Base-by-base conservation (phyloP, 2,797 vertebrate species). In the Pseudocheirus occidentalis region DNA sequence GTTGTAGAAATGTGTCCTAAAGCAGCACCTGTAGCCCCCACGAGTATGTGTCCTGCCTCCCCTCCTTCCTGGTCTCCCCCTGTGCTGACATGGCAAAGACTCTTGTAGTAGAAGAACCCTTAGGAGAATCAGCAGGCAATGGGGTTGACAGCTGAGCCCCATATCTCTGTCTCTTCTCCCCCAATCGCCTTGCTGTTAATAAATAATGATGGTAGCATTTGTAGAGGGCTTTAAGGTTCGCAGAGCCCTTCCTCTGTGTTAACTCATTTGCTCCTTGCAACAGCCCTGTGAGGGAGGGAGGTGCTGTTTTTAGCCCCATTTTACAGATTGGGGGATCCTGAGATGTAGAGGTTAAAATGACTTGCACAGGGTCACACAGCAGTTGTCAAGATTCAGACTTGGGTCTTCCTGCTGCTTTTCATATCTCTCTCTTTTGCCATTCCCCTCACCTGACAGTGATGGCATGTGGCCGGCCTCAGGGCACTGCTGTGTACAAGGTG, bases 401-500 rank as follows among this genome's bases (percentile, higher is more conserved):
- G 12, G 57, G 11, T 59, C 29, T 31, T 59, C 58, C 21, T 1
- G 93, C 21, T 16, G 90, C 58, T 13, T 0, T 2, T 95, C 50
- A 59, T 11, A 0, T n/a, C 58, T 94, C 92, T 92, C 55, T 92
- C 90, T 73, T 90, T 29, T 96, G 54, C 28, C 2, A 55, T 3
- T 46, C 52, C 21, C 40, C 28, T 13, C 31, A 40, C 29, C 54
- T 13, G 52, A 6, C 92, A 99, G 99, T 99, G 95, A 99, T 99
- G 99, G 99, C 99, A 0, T 99, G 99, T 58, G 99, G 99, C 53
- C 98, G 99, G 53, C 99, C 99, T 11, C 99, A 99, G 96, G 99
- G 99, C 58, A 99, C 99, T 0, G 99, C 99, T 0, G 99, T 99
- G 59, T 99, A 99, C 98, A 99, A 99, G 97, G 99, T 99, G 91